phyloP scores from a whole-genome alignment of 2,888 invertebrate species.

The Rhingia rostrata region DNA sequence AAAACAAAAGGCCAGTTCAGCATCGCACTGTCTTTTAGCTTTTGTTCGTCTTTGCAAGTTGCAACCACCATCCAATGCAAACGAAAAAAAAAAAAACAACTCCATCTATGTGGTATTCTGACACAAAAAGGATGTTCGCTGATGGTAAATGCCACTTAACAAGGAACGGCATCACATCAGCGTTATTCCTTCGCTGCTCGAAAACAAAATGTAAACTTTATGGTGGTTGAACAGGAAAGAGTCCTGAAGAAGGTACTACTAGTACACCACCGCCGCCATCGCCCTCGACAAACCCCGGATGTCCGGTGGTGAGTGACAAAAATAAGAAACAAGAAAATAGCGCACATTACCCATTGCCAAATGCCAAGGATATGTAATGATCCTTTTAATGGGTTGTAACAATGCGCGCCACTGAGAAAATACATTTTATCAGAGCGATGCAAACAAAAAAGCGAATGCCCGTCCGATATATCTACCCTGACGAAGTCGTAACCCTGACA shows the following conservation, averaged over 20 bases:
- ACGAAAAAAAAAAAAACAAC: not conserved
- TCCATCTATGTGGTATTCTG: conserved; percentile 26
- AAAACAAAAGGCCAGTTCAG: conserved; percentile 51
- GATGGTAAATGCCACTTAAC: conserved; percentile 74
- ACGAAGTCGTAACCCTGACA: conserved; percentile 70
- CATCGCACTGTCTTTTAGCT: conserved; percentile 52
- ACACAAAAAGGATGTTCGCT: conserved; percentile 68
- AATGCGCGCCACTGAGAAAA: conserved; percentile 69
- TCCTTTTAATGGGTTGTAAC: conserved; percentile 74
- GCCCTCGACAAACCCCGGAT: conserved; percentile 54
- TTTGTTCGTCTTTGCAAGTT: conserved; percentile 32
- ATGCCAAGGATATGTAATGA: conserved; percentile 74
- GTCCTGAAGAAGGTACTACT: conserved; percentile 26
- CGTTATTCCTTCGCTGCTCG: conserved; percentile 26
- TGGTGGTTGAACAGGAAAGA: conserved; percentile 66
- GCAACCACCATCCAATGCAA: conserved; percentile 1
- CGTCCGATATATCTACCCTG: conserved; percentile 13
- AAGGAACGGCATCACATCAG: conserved; percentile 61
- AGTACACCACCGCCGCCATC: not conserved
- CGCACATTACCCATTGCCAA: conserved; percentile 70
- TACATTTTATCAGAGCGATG: conserved; percentile 43
- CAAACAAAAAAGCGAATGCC: conserved; percentile 6
- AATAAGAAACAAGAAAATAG: conserved; percentile 66
- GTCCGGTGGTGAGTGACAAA: conserved; percentile 60
- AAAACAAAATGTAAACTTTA: conserved; percentile 72